Evolutionary conservation across 2,797 vertebrate genomes (phyloP).

Genomic region (Gephyroberyx darwinii): DNA sequence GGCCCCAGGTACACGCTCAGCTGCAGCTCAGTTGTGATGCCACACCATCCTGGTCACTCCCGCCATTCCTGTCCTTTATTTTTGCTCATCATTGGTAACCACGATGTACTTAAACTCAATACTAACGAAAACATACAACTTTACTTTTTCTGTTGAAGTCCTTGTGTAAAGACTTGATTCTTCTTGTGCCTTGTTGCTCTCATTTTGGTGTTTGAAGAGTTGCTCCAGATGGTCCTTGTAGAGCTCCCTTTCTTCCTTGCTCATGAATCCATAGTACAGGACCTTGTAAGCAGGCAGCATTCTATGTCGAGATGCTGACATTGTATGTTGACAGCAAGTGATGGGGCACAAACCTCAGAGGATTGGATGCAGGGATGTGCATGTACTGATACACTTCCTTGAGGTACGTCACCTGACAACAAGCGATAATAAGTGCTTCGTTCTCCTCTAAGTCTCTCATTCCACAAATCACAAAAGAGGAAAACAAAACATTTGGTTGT

Average conservation of each 20-base stretch:
- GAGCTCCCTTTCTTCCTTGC: too few relatives aligned
- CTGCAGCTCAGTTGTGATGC: too few relatives aligned
- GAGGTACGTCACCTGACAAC: constrained; percentile 26
- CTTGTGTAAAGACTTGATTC: constrained; percentile 6
- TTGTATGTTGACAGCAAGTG: constrained; percentile 30
- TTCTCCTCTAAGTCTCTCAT: too few relatives aligned
- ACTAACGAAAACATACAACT: too few relatives aligned
- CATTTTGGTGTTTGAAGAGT: too few relatives aligned
- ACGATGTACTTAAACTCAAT: background rate
- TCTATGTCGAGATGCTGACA: constrained; percentile 24
- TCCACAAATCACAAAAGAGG: too few relatives aligned
- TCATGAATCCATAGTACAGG: too few relatives aligned
- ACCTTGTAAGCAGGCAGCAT: constrained; percentile 22
- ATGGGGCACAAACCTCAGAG: constrained; percentile 22
- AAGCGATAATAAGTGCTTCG: too few relatives aligned
- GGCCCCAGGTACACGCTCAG: constrained; percentile 16
- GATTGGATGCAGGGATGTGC: constrained; percentile 4
- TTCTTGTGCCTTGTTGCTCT: too few relatives aligned
- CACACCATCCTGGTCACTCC: constrained; percentile 27
- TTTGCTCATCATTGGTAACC: constrained; percentile 10
- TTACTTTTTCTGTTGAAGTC: constrained; percentile 18
- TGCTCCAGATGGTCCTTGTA: too few relatives aligned
- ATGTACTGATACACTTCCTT: background rate
- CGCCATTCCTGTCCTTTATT: constrained; percentile 21
- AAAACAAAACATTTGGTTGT: too few relatives aligned